These are phyloP conservation scores for Lagodon rhomboides DNA, from an alignment of 2,797 vertebrate genomes.

Conservation along the genomic window DNA sequence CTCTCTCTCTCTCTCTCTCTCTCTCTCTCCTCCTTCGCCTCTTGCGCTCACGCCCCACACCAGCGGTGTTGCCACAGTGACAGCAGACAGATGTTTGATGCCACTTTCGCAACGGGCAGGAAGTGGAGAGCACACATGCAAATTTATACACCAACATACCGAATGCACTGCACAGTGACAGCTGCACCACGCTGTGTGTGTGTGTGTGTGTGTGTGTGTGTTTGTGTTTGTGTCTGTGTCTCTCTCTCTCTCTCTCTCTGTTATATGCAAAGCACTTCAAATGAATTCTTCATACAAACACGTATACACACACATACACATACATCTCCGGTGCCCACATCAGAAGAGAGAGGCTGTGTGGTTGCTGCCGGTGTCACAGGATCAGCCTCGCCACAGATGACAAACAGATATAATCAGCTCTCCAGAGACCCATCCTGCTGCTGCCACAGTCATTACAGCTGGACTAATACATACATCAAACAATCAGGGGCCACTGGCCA, in stretches of 20 bases:
- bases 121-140: slow-evolving; percentile 80
- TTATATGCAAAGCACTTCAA: slow-evolving; percentile 62
- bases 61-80: slow-evolving; percentile 92
- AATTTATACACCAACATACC: slow-evolving; percentile 38
- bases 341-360: slow-evolving; percentile 53
- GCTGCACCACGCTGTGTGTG: slow-evolving; percentile 45
- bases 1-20: slow-evolving; percentile 1
- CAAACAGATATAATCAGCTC: slow-evolving; percentile 84
- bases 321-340: slow-evolving; percentile 50
- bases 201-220: slow-evolving; percentile 2
- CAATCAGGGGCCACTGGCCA: slow-evolving; percentile 70
- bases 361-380: slow-evolving; percentile 72
- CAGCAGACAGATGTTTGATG: slow-evolving; percentile 96
- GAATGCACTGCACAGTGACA: slow-evolving; percentile 49
- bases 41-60: slow-evolving; percentile 59
- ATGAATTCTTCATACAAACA: slow-evolving; percentile 41
- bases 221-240: slow-evolving; percentile 22
- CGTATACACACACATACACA: slow-evolving; percentile 7
- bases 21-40: slow-evolving; percentile 31
- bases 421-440: slow-evolving; percentile 78
- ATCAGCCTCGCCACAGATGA: slow-evolving; percentile 73
- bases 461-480: slow-evolving; percentile 80
- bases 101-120: slow-evolving; percentile 82
- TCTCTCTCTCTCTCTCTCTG: slow-evolving; percentile 21
- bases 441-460: slow-evolving; percentile 74